These are phyloP conservation scores for Sinocyclocheilus maitianheensis DNA, from an alignment of 2,113 vertebrate genomes.

Conservation along the genomic window DNA sequence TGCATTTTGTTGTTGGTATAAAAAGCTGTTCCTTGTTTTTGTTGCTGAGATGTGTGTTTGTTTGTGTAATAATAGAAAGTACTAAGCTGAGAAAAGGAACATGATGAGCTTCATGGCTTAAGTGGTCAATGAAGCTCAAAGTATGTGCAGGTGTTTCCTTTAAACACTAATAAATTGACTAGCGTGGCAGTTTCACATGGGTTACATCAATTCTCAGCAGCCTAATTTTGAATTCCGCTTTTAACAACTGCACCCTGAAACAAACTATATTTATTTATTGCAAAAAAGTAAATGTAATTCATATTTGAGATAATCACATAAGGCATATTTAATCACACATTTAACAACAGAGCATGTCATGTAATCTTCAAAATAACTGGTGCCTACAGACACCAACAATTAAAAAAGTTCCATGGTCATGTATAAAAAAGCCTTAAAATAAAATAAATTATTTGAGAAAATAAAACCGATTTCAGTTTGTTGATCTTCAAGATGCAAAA, in stretches of 20 bases:
- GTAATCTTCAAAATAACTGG: neutral
- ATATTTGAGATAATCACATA: neutral
- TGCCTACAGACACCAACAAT: neutral
- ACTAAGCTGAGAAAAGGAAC: constrained; percentile 43
- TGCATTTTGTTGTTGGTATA: constrained; percentile 3
- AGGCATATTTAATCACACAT: neutral
- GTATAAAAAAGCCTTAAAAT: neutral
- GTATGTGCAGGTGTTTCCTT: constrained; percentile 75
- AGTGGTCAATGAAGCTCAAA: constrained; percentile 68
- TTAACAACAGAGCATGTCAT: neutral
- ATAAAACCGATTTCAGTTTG: too few species aligned
- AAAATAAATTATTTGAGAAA: neutral
- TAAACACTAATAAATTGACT: constrained; percentile 44
- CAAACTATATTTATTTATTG: neutral
- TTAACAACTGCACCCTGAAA: constrained; percentile 46
- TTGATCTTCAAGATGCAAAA: too few species aligned
- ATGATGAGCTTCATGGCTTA: constrained; percentile 44
- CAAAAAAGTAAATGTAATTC: neutral
- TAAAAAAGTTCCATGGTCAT: too few species aligned
- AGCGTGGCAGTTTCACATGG: constrained; percentile 60
- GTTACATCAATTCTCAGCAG: constrained; percentile 30
- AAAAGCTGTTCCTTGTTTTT: constrained; percentile 20
- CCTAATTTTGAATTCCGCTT: constrained; percentile 55
- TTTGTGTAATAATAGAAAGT: constrained; percentile 28
- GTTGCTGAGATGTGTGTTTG: constrained; percentile 39